Evolutionary conservation across 2,113 vertebrate species (phyloP).

Genomic region (Ameiurus melas): DNA sequence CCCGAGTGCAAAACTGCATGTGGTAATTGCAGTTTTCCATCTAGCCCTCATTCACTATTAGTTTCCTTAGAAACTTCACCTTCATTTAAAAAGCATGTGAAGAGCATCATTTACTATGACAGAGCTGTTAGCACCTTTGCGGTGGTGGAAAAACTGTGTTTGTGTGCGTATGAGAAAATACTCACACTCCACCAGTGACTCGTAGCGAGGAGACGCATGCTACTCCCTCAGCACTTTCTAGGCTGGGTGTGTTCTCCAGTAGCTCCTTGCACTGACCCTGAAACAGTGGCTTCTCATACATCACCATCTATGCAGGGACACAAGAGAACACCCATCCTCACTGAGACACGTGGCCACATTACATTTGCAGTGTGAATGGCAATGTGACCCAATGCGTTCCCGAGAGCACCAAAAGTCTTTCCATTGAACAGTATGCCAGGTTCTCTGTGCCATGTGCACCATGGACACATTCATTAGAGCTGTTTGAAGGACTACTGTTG

Average conservation of each 20-base stretch:
- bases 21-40: background rate
- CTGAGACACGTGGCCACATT: background rate
- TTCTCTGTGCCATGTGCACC: background rate
- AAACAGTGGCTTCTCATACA: constrained; percentile 78
- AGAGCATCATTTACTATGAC: background rate
- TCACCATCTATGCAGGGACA: constrained; percentile 73
- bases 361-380: background rate
- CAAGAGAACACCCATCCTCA: background rate
- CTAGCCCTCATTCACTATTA: background rate
- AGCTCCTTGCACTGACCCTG: constrained; percentile 73
- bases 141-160: background rate
- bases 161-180: constrained; percentile 46
- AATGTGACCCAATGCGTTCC: background rate
- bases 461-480: background rate
- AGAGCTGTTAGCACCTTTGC: background rate
- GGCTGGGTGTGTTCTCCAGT: constrained; percentile 70
- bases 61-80: constrained; percentile 1
- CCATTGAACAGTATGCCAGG: background rate
- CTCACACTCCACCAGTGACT: constrained; percentile 84
- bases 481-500: background rate
- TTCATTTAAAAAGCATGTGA: background rate
- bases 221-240: constrained; percentile 64
- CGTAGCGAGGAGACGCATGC: constrained; percentile 74
- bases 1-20: too few relatives aligned
- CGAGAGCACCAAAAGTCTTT: background rate